phyloP scores from a whole-genome alignment of 1,140 invertebrate species.

The Zaprionus kolodkinae region DNA sequence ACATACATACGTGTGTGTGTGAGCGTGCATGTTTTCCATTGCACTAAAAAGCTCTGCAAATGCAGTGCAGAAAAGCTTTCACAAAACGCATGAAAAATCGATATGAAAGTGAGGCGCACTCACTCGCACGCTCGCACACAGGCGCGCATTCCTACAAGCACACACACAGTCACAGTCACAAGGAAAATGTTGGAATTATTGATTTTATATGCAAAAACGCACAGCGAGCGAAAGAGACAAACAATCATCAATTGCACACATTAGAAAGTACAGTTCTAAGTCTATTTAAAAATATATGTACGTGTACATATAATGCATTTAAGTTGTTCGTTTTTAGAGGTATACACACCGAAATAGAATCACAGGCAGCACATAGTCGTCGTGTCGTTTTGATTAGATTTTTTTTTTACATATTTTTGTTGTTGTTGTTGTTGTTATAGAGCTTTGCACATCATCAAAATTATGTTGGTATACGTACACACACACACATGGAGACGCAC shows the following conservation, averaged over 20 bases:
- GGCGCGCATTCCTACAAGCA: conserved; percentile 3
- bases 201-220: conserved; percentile 41
- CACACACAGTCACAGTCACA: neutral
- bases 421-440: conserved; percentile 32
- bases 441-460: conserved; percentile 60
- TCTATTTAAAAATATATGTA: conserved; percentile 43
- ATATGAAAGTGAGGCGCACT: conserved; percentile 62
- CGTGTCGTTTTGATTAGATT: conserved; percentile 65
- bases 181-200: conserved; percentile 6
- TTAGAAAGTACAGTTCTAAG: conserved; percentile 76
- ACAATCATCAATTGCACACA: conserved; percentile 47
- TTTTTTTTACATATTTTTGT: conserved; percentile 60
- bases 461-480: conserved; percentile 48
- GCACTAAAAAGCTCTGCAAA: conserved; percentile 35
- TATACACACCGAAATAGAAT: conserved; percentile 82
- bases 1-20: conserved; percentile 6
- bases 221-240: conserved; percentile 41
- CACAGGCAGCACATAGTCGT: conserved; percentile 79
- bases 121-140: conserved; percentile 18
- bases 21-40: conserved; percentile 19
- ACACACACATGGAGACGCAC: conserved; percentile 55
- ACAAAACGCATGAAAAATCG: conserved; percentile 69
- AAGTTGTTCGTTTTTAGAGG: conserved; percentile 42
- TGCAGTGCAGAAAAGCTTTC: conserved; percentile 64
- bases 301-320: conserved; percentile 50